Evolutionary conservation across 1,140 invertebrate genomes (phyloP), one percentile per base, ranked within the genome.

Genomic region (Trichonephila clavipes): DNA sequence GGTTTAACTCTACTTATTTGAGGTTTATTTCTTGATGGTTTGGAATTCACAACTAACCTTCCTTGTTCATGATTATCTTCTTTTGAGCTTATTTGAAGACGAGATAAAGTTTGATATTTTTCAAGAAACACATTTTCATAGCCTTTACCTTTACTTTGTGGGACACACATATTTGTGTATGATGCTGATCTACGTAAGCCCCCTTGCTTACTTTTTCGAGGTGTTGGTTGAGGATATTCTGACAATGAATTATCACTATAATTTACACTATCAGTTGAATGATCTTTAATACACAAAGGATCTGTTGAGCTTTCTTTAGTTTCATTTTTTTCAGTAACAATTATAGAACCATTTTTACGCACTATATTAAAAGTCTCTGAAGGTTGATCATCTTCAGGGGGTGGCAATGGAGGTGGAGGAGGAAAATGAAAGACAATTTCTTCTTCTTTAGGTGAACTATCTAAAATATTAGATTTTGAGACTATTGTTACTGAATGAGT

Each of bases 371-470:
- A 94, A 69, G 24, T 83, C 85, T 94, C 93, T n/a, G 82, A 58
- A 40, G 82, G 28, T 6, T 34, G 61, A 34, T 83, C 81, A 21
- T 94, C 87, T 69, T 51, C 34, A 18, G 93, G 93, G 2, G 93
- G 93, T 40, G 93, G 93, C 0, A 90, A 14, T 16, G 19, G 87
- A 19, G 93, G 93, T 28, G 93, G 93, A 61, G 93, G 93, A 16
- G 93, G 93, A 51, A 94, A 94, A 61, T 94, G 93, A 59, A 94
- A 94, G 2, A 94, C 58, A 66, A 94, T 94, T 69, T 94, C 93
- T 94, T 94, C 93, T 85, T 94, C 93, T 62, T 83, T 94, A 8
- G 88, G 24, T 2, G 81, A 85, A 24, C 44, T 77, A 93, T 64
- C 85, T 10, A 44, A 85, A 44, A 21, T 62, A 28, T 66, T 81